These are phyloP conservation scores for Schizopygopsis pylzovi DNA, from an alignment of 2,797 vertebrate species.

Conservation along the genomic window DNA sequence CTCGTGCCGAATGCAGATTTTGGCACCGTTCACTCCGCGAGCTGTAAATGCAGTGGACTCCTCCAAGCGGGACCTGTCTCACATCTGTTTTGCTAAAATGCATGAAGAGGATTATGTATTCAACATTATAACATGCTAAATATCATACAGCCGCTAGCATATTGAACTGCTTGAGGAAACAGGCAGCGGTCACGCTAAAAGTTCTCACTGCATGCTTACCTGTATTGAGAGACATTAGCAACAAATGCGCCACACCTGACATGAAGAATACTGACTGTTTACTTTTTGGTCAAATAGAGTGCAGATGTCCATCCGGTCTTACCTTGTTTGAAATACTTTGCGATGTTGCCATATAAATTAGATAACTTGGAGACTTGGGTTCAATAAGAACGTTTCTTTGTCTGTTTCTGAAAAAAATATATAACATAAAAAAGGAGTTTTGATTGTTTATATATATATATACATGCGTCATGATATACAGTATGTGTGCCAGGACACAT, in stretches of 20 bases:
- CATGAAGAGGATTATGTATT: constrained; percentile 24
- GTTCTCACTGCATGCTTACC: constrained; percentile 10
- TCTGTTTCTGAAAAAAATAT: neutral
- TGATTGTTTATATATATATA: neutral
- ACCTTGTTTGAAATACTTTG: constrained; percentile 24
- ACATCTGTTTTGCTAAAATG: constrained; percentile 41
- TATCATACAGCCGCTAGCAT: neutral
- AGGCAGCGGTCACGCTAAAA: neutral
- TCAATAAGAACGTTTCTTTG: neutral
- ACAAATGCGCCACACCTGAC: neutral
- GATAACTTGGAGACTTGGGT: neutral
- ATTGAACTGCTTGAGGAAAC: constrained; percentile 31
- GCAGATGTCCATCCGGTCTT: constrained; percentile 2
- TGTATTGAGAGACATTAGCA: neutral
- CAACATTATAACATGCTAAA: neutral
- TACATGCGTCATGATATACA: neutral
- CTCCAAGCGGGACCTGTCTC: constrained; percentile 11
- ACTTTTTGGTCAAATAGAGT: constrained; percentile 30
- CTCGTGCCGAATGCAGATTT: constrained; percentile 22
- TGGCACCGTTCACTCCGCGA: constrained; percentile 12
- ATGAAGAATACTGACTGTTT: constrained; percentile 26
- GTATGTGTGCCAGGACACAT: neutral
- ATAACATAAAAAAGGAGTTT: neutral
- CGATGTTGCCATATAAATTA: constrained; percentile 18
- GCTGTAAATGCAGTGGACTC: constrained; percentile 24